Base-by-base conservation (phyloP, 2,888 invertebrate species). In the Drepana falcataria region DNA sequence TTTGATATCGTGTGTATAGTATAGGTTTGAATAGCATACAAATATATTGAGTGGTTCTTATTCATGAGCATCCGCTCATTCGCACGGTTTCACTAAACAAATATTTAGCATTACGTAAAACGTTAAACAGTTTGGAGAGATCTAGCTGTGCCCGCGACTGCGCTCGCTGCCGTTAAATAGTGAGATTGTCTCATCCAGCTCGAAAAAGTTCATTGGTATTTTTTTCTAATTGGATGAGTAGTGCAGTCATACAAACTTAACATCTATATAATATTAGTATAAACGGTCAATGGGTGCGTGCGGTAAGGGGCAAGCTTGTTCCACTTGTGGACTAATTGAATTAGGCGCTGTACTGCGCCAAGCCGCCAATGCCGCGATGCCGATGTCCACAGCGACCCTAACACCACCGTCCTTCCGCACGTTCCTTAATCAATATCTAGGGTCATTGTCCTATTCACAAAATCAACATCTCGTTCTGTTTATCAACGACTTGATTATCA, bases 251-350 rank as follows among this genome's bases (percentile, higher is more conserved):
- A 21, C 21, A 21, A 21, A 21, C 21, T 21, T 21, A 21, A 21
- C 21, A 21, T 21, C 21, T 21, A 21, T 21, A 21, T 21, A 21
- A 21, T 21, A 21, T 21, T 21, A 21, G 21, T 21, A 21, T 21
- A 21, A 21, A 69, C 67, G 72, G 72, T 65, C 72, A 73, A 72
- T 65, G 61, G 59, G 63, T 62, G 64, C 64, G 66, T 63, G 63
- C 58, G 5, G 21, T 21, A 21, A 5, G 59, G 65, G 67, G 69
- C 70, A 64, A 65, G 72, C 78, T 76, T 77, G 86, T 81, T 86
- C 87, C 75, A 87, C 81, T 86, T 85, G 83, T 78, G 77, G 67
- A 63, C 73, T 88, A 89, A 90, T 90, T 89, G 73, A 89, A 89
- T 90, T 90, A 90, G 81, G 76, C 77, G 77, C 80, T 79, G 67